A percentile compares a stretch with the other conserved stretches of the same genome.
phyloP scores from a whole-genome alignment of 2,797 vertebrate genomes.

The Leptoclinus maculatus region DNA sequence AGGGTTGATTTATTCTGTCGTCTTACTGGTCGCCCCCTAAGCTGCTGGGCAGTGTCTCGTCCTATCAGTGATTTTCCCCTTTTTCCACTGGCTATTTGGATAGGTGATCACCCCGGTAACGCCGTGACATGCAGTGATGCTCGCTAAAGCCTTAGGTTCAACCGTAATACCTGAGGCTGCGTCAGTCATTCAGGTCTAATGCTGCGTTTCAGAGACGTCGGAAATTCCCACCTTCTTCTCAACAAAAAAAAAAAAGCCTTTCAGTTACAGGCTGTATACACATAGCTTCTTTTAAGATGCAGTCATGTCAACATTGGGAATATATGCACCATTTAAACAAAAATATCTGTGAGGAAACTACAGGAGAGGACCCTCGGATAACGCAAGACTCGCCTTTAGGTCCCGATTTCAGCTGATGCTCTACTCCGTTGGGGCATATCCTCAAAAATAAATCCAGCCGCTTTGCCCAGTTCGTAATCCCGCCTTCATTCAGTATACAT shows the following conservation, averaged over 20 bases:
- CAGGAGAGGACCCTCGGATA: neutral
- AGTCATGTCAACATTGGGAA: neutral
- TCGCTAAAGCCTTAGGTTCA: conserved; percentile 45
- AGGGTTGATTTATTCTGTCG: conserved; percentile 78
- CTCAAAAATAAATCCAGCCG: neutral
- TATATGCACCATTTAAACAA: conserved; percentile 8
- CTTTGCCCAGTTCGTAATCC: neutral
- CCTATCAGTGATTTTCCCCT: conserved; percentile 63
- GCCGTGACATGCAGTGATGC: conserved; percentile 56
- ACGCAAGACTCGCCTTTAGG: too few relatives aligned
- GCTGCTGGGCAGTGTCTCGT: conserved; percentile 70
- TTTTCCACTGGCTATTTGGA: conserved; percentile 60
- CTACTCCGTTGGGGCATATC: neutral
- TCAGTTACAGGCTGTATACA: neutral
- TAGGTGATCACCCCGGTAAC: conserved; percentile 64
- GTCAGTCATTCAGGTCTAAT: conserved; percentile 14
- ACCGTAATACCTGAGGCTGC: conserved; percentile 40
- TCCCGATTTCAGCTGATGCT: neutral
- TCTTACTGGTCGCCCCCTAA: conserved; percentile 67
- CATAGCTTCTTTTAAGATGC: neutral
- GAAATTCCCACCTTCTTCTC: conserved; percentile 1
- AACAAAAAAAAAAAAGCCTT: neutral
- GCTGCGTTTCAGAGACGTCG: conserved; percentile 42
- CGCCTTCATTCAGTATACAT: neutral
- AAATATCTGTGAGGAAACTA: neutral